phyloP scores from a whole-genome alignment of 2,888 invertebrate species.

The Willowsia nigromaculata region DNA sequence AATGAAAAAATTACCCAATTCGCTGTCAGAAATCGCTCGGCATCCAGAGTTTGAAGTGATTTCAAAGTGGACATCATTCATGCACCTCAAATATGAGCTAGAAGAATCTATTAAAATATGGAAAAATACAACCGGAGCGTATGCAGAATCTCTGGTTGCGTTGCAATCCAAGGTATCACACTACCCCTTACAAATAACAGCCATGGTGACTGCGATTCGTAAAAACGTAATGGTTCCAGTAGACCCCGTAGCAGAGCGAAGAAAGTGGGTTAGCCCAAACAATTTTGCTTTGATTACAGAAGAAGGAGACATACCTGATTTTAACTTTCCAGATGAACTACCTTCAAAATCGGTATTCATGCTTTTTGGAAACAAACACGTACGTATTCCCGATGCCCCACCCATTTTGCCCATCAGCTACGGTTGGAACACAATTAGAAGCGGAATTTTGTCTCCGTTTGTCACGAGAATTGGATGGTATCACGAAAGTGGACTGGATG shows the following conservation, averaged over 20 bases:
- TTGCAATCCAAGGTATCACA: neutral
- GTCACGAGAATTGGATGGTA: neutral
- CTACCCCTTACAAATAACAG: neutral
- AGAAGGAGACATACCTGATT: neutral
- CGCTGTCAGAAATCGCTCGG: neutral
- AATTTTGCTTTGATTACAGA: neutral
- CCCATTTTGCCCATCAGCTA: neutral
- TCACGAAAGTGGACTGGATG: neutral
- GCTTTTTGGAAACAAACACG: neutral
- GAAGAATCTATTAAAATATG: neutral
- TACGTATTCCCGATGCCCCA: neutral
- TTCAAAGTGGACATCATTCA: neutral
- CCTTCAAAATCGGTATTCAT: neutral
- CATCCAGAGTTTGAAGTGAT: neutral
- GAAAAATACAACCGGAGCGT: neutral
- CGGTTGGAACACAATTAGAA: neutral
- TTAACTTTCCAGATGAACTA: neutral
- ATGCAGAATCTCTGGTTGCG: neutral
- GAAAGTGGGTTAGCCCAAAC: neutral
- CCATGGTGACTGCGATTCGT: neutral
- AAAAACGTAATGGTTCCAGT: neutral
- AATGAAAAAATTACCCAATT: neutral
- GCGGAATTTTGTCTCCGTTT: neutral
- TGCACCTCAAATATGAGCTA: neutral
- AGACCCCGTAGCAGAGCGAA: neutral